Evolutionary conservation across 2,888 invertebrate genomes (phyloP).

Genomic region (Ashinkailepas kermadecensis): DNA sequence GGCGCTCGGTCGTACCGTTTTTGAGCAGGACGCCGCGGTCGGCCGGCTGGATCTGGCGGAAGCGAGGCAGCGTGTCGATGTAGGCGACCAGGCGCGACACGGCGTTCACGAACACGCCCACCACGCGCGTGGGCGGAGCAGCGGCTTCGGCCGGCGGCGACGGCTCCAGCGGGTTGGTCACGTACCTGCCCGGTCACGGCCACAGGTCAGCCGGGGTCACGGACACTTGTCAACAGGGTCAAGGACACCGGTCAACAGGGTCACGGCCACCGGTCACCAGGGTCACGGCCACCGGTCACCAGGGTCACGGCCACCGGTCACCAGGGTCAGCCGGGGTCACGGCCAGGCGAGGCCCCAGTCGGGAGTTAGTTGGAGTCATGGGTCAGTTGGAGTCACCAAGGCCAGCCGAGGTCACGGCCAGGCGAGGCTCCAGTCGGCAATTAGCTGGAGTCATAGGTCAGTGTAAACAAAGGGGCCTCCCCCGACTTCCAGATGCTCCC

Average conservation of each 20-base stretch:
- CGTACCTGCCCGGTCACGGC: background rate
- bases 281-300: background rate
- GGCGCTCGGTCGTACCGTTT: background rate
- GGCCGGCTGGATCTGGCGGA: background rate
- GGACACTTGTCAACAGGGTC: no score
- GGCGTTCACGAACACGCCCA: slow-evolving; percentile 11
- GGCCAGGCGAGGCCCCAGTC: no score
- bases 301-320: no score
- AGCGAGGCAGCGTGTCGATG: background rate
- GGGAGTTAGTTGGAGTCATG: no score
- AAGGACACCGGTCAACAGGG: background rate
- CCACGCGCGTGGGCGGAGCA: background rate
- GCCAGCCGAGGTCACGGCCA: no score
- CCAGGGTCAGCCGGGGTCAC: no score
- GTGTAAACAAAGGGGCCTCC: no score
- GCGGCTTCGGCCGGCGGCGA: background rate
- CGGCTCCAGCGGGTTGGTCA: background rate
- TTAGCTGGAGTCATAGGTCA: no score
- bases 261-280: background rate
- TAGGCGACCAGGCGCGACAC: background rate
- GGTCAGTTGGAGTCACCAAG: no score
- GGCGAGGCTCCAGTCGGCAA: no score
- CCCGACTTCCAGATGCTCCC: no score
- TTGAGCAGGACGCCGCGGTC: background rate
- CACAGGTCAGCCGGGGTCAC: no score